Percentiles rank a stretch among this genome's conserved stretches.
Conservation (phyloP, 2,797 vertebrate genomes). For the Gallinago nigripennis region DNA sequence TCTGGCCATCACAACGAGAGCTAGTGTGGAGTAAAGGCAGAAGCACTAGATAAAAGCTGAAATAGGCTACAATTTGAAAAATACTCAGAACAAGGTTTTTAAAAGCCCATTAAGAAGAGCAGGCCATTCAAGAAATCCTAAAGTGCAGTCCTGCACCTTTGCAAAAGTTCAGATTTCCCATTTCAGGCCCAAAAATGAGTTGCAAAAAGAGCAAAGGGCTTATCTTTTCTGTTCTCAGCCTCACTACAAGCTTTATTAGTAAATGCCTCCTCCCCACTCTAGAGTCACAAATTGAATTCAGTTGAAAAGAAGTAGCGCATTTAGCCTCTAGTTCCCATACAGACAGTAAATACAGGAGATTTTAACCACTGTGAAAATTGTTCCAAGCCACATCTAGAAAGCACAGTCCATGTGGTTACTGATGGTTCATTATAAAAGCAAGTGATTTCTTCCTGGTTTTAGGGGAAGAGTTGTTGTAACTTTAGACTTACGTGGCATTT, state of each 20-base stretch:
- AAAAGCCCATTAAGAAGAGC: constrained; percentile 45
- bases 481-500: not conserved
- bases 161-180: constrained; percentile 14
- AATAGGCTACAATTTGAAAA: constrained; percentile 15
- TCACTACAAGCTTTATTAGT: not conserved
- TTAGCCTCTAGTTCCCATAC: not conserved
- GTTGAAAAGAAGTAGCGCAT: not conserved
- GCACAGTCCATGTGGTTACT: not conserved
- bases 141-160: constrained; percentile 7
- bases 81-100: not conserved
- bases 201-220: constrained; percentile 7
- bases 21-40: not conserved
- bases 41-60: constrained; percentile 6
- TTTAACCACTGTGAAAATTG: not conserved
- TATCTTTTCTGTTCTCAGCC: not conserved
- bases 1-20: not conserved
- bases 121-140: not conserved
- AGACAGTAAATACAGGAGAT: not conserved
- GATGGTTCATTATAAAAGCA: not conserved
- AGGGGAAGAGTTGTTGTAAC: not conserved
- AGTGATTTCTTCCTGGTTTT: not conserved
- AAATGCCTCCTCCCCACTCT: constrained; percentile 1
- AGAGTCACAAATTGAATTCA: constrained; percentile 20
- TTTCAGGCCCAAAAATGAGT: constrained; percentile 14
- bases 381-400: not conserved